Evolutionary conservation across 2,113 vertebrate genomes (phyloP).

Genomic region (Trinectes maculatus): DNA sequence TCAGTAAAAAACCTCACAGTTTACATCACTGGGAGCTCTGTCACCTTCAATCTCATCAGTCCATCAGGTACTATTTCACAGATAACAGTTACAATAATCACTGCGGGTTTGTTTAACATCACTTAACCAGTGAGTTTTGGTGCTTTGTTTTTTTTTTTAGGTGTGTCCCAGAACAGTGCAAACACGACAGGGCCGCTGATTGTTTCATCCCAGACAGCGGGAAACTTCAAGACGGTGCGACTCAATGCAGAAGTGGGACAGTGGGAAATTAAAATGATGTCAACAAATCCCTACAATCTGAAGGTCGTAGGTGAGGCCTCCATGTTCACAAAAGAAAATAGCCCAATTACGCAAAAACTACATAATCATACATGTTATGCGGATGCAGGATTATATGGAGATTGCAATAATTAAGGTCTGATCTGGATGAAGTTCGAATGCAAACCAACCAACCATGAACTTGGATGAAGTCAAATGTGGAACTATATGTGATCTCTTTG

Average conservation of each 20-base stretch:
- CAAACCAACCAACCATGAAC: too few species aligned
- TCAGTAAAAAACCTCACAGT: constrained; percentile 48
- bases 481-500: too few species aligned
- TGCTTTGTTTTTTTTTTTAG: constrained; percentile 26
- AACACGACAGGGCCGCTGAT: constrained; percentile 48
- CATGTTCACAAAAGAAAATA: background rate
- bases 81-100: background rate
- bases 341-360: too few species aligned
- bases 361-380: too few species aligned
- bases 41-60: constrained; percentile 51
- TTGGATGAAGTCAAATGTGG: too few species aligned
- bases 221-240: constrained; percentile 59
- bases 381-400: too few species aligned
- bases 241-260: constrained; percentile 46
- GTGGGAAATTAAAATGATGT: constrained; percentile 62
- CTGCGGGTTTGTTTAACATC: background rate
- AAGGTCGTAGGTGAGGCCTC: constrained; percentile 69
- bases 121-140: background rate
- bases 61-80: constrained; percentile 55
- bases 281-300: constrained; percentile 56
- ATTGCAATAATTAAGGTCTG: too few species aligned
- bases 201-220: constrained; percentile 32
- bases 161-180: constrained; percentile 40
- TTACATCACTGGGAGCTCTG: constrained; percentile 55
- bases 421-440: too few species aligned